phyloP scores from a whole-genome alignment of 2,113 vertebrate genomes.

The Connochaetes taurinus region DNA sequence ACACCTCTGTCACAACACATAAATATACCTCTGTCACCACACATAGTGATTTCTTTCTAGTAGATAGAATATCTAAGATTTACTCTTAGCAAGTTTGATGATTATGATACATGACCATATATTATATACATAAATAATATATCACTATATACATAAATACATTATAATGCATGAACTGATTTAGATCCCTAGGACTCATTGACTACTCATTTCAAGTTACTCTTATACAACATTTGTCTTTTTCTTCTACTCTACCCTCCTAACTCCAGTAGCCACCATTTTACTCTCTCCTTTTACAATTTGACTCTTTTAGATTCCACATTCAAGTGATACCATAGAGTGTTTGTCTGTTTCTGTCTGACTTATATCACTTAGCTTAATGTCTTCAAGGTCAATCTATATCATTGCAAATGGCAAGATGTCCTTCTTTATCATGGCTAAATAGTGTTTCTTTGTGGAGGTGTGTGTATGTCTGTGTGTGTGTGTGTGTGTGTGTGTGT shows the following conservation, averaged over 20 bases:
- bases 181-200: neutral
- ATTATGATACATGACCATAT: neutral
- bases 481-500: too few relatives aligned
- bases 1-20: neutral
- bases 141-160: neutral
- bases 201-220: neutral
- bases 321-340: neutral
- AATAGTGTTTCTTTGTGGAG: neutral
- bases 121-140: neutral
- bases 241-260: neutral
- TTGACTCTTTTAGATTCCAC: neutral
- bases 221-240: neutral
- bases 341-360: neutral
- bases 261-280: neutral
- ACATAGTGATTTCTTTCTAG: neutral
- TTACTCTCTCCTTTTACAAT: neutral
- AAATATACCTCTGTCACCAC: neutral
- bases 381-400: neutral
- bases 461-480: fast-evolving
- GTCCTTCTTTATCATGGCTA: neutral
- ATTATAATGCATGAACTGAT: neutral
- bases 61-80: neutral
- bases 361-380: neutral
- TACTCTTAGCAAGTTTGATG: neutral
- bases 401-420: neutral